Evolutionary conservation across 2,113 vertebrate species (phyloP), one percentile per base, ranked within the genome.

Genomic region (Phalacrocorax carbo): DNA sequence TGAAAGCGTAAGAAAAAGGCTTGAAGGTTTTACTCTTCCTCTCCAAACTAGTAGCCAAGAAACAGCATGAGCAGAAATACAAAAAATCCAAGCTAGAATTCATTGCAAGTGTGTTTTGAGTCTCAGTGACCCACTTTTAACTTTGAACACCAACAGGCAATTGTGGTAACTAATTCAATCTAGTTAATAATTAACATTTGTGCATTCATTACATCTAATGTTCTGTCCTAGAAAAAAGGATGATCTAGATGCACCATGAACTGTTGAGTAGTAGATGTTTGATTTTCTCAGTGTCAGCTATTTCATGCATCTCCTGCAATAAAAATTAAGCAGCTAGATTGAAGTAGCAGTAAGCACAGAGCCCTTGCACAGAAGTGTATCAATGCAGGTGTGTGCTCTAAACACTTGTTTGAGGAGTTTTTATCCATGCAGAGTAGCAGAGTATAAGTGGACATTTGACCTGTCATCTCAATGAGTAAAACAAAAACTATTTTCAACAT

Each of bases 111-210:
- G 69, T 80, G 91, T 85, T 76, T 44, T 72, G 65, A 85, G 78
- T 69, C 84, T 92, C 30, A 1, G 52, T 96, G 94, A 96, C 90
- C 90, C 89, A 95, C 48, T 96, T 96, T 83, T 78, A 73, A 90
- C 68, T 89, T 81, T 75, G 80, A 95, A 85, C 82, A 93, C 44
- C 61, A 95, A 93, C 10, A 78, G 78, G 76, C 0, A 2, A 89
- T 25, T 85, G 77, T 78, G 49, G 90, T 90, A 96, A 90, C 92
- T 95, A 93, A 96, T 72, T 94, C 90, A 90, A 90, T 75, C 86
- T 89, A 89, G 89, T 94, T 91, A 91, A 97, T 96, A 40, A 96
- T 97, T 96, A 97, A 82, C 68, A 64, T 73, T 88, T 62, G 82
- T 93, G 79, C 82, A 90, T 83, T 88, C 68, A 77, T 46, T 72